Evolutionary conservation across 2,888 invertebrate species (phyloP).

Genomic region (Protophormia terraenovae): DNA sequence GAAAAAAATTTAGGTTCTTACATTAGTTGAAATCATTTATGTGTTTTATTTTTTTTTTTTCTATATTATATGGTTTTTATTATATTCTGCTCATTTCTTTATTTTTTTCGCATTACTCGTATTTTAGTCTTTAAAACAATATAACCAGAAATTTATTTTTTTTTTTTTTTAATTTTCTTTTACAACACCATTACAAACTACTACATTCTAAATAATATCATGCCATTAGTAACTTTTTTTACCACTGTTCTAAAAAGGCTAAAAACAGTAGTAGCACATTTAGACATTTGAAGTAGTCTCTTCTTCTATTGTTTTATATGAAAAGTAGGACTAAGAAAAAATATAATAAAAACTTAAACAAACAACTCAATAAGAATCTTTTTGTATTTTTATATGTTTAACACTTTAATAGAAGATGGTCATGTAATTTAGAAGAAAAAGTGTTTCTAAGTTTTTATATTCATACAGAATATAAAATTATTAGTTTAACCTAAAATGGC

Average conservation of each 20-base stretch:
- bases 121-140: conserved; percentile 29
- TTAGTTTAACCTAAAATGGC: too few species aligned
- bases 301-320: conserved; percentile 36
- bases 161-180: not conserved
- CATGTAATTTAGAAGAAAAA: not conserved
- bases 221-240: conserved; percentile 40
- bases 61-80: not conserved
- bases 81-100: not conserved
- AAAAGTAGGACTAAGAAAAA: conserved; percentile 35
- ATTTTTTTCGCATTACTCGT: not conserved
- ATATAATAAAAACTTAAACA: not conserved
- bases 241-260: not conserved
- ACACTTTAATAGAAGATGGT: not conserved
- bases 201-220: conserved; percentile 1
- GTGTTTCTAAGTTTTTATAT: too few species aligned
- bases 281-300: conserved; percentile 39
- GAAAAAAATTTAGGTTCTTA: not conserved
- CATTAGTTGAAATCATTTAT: conserved; percentile 23
- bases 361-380: conserved; percentile 35
- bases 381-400: not conserved
- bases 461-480: too few species aligned
- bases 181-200: conserved; percentile 24
- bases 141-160: not conserved
- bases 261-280: conserved; percentile 7
- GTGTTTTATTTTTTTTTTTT: not conserved